phyloP scores from a whole-genome alignment of 2,797 vertebrate species.

The Nannoperca australis region DNA sequence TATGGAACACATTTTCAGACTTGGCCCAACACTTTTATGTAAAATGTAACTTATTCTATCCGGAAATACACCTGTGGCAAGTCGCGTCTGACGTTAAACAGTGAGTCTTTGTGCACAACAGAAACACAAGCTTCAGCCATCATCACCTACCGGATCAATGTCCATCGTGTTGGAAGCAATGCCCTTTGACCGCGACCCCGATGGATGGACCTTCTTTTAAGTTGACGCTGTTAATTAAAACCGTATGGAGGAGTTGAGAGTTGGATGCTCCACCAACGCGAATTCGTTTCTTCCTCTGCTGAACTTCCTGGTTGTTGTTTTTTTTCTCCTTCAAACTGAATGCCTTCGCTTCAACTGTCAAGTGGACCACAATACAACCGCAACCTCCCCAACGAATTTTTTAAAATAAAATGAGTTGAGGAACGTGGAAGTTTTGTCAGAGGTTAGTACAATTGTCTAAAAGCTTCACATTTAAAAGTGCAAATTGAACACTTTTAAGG shows the following conservation, averaged over 20 bases:
- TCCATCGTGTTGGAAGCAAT: slow-evolving; percentile 65
- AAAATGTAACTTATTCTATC: neutral
- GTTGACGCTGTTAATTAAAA: slow-evolving; percentile 1
- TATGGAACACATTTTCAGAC: neutral
- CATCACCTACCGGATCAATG: slow-evolving; percentile 73
- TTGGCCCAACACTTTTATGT: neutral
- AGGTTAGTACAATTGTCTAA: no score
- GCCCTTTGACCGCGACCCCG: neutral
- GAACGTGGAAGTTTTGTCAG: neutral
- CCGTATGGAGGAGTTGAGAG: neutral
- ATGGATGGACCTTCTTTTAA: neutral
- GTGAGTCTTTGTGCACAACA: slow-evolving; percentile 13
- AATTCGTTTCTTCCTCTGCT: slow-evolving; percentile 46
- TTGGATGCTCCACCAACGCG: slow-evolving; percentile 8
- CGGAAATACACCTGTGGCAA: slow-evolving; percentile 47
- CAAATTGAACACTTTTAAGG: neutral
- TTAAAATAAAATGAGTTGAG: slow-evolving; percentile 9
- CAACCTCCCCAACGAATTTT: neutral
- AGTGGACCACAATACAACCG: neutral
- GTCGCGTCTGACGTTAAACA: neutral
- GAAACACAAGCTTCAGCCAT: slow-evolving; percentile 10
- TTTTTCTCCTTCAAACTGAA: slow-evolving; percentile 49
- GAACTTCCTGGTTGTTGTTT: slow-evolving; percentile 81
- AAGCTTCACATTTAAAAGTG: neutral
- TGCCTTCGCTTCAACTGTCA: slow-evolving; percentile 56